Conservation (phyloP, 2,113 vertebrate species). For the Cariama cristata region DNA sequence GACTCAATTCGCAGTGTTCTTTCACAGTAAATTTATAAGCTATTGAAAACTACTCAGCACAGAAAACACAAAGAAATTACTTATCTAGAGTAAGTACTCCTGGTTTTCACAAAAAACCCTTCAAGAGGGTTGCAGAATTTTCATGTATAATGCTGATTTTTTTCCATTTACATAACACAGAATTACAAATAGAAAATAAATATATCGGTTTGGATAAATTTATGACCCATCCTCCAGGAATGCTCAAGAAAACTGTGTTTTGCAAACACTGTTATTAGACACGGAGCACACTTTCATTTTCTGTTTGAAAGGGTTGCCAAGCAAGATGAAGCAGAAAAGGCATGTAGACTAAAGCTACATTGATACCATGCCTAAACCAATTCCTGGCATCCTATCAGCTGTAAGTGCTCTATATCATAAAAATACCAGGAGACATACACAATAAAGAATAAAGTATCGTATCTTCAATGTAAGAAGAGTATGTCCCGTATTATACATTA, state of each 20-base stretch:
- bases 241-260: neutral
- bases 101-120: neutral
- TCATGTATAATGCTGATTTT: neutral
- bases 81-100: neutral
- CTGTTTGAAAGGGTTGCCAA: neutral
- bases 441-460: neutral
- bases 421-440: neutral
- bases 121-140: neutral
- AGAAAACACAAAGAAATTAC: neutral
- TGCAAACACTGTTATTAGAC: neutral
- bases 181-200: neutral
- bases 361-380: neutral
- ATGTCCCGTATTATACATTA: neutral
- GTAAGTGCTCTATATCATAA: neutral
- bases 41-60: neutral
- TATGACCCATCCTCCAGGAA: neutral
- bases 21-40: neutral
- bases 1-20: neutral
- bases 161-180: neutral
- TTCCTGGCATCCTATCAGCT: neutral
- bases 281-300: neutral
- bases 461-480: neutral
- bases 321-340: neutral
- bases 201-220: neutral
- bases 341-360: neutral